Conservation (phyloP, 2,888 invertebrate species). For the Lasioglossum oenotherae region DNA sequence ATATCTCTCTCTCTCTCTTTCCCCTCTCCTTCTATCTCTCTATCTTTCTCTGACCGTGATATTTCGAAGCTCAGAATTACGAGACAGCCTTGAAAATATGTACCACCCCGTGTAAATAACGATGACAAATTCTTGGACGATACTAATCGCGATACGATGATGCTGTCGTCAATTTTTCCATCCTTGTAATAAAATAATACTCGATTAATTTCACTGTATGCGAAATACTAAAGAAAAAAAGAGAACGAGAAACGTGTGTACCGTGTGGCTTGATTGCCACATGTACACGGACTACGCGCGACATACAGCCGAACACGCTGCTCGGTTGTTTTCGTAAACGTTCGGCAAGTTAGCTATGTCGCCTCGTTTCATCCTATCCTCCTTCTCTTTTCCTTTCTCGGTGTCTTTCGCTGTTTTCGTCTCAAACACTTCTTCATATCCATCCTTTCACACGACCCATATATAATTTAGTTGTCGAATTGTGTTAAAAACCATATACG, state of each 20-base stretch:
- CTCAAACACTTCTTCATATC: constrained; percentile 23
- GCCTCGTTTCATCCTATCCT: constrained; percentile 58
- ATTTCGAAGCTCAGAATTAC: constrained; percentile 49
- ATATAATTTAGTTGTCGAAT: not conserved
- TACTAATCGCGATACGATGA: constrained; percentile 5
- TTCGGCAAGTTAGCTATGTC: constrained; percentile 59
- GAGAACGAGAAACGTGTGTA: constrained; percentile 73
- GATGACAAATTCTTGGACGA: constrained; percentile 18
- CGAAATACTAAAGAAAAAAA: constrained; percentile 57
- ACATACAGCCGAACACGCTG: constrained; percentile 69
- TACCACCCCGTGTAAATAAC: constrained; percentile 13
- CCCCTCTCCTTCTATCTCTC: not conserved
- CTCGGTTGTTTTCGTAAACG: constrained; percentile 70
- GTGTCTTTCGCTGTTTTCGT: constrained; percentile 43
- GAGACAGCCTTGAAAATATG: constrained; percentile 46
- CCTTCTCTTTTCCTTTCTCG: constrained; percentile 40
- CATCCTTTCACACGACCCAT: constrained; percentile 53
- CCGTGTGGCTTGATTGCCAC: constrained; percentile 82
- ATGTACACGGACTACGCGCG: constrained; percentile 80
- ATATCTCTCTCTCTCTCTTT: not conserved
- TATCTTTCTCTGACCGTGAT: constrained; percentile 34
- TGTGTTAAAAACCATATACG: not conserved
- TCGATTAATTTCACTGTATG: constrained; percentile 52
- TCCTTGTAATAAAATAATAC: constrained; percentile 7
- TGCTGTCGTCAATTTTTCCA: constrained; percentile 11